A percentile compares a stretch with the other conserved stretches of the same genome.
These are phyloP conservation scores for Zalophus californianus DNA, from an alignment of 2,797 vertebrate genomes.

Conservation along the genomic window DNA sequence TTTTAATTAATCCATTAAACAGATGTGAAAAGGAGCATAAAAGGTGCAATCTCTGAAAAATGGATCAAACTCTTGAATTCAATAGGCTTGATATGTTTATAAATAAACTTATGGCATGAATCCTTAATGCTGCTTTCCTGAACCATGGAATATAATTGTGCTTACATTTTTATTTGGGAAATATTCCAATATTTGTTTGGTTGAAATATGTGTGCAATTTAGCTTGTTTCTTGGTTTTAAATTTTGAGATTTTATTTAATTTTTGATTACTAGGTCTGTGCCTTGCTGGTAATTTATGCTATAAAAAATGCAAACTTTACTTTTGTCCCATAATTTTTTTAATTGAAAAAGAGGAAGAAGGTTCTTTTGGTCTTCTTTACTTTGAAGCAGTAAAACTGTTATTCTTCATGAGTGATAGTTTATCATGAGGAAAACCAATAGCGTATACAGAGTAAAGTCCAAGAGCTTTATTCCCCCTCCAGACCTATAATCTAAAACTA, in stretches of 20 bases:
- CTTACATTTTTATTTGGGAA: constrained; percentile 22
- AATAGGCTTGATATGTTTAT: constrained; percentile 86
- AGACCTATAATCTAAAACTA: neutral
- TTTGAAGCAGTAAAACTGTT: neutral
- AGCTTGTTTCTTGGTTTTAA: neutral
- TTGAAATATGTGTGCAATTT: neutral
- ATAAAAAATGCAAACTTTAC: constrained; percentile 13
- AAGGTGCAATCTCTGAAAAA: neutral
- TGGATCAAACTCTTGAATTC: neutral
- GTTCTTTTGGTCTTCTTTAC: neutral
- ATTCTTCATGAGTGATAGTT: neutral
- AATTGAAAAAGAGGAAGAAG: neutral
- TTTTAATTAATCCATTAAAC: neutral
- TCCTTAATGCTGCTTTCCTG: constrained; percentile 48
- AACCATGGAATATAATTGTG: neutral
- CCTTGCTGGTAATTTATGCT: neutral
- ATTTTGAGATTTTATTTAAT: neutral
- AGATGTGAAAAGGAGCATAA: neutral
- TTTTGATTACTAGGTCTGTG: neutral
- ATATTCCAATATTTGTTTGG: neutral
- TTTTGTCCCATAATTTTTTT: neutral
- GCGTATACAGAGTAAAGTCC: neutral
- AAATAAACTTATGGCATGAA: constrained; percentile 91
- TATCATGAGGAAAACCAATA: neutral
- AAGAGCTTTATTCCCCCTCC: neutral